phyloP scores from a whole-genome alignment of 2,113 vertebrate species.

The Boleophthalmus pectinirostris region DNA sequence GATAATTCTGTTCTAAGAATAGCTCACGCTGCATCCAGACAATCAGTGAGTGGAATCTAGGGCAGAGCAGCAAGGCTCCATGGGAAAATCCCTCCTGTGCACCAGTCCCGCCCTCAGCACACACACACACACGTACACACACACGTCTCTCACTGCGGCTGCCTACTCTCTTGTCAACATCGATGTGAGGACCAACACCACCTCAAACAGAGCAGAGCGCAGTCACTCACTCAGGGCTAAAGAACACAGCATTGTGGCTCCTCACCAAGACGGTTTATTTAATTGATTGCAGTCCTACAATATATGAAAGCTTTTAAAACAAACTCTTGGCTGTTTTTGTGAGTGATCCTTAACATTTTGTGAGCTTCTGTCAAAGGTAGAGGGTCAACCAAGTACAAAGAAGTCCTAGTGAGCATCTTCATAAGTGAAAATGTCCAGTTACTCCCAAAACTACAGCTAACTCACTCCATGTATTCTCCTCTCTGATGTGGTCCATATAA shows the following conservation, averaged over 20 bases:
- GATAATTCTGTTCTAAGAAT: conserved; percentile 70
- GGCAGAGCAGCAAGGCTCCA: conserved; percentile 65
- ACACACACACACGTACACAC: not conserved
- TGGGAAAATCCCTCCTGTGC: conserved; percentile 69
- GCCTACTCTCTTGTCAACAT: conserved; percentile 1
- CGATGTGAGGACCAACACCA: not conserved
- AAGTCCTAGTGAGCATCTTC: too few relatives aligned
- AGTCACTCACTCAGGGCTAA: not conserved
- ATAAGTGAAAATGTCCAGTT: too few relatives aligned
- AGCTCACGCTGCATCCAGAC: conserved; percentile 60
- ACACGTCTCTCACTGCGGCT: conserved; percentile 10
- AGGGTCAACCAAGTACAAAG: too few relatives aligned
- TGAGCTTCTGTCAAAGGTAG: too few relatives aligned
- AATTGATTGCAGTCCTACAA: too few relatives aligned
- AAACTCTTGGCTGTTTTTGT: too few relatives aligned
- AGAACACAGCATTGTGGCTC: not conserved
- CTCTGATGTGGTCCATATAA: too few relatives aligned
- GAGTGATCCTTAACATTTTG: too few relatives aligned
- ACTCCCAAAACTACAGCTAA: too few relatives aligned
- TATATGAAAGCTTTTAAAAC: too few relatives aligned
- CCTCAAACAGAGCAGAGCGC: not conserved
- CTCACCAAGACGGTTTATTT: too few relatives aligned
- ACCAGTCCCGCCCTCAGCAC: conserved; percentile 40
- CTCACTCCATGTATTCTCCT: too few relatives aligned
- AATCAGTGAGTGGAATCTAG: conserved; percentile 70